Evolutionary conservation across 2,888 invertebrate genomes (phyloP).

Genomic region (Drosophila tanythrix): DNA sequence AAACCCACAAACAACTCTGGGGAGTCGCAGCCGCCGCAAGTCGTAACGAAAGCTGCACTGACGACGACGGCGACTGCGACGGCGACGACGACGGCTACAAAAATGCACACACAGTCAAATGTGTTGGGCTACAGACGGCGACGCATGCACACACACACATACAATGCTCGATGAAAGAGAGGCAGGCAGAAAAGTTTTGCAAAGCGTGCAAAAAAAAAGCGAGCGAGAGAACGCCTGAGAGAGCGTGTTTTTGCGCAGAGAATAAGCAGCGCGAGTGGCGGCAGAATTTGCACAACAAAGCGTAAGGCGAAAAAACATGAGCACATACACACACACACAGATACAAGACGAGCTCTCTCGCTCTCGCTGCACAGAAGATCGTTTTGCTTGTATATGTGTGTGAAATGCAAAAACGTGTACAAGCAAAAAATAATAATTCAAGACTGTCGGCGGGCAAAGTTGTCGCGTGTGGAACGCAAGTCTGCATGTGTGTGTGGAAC

Average conservation of each 20-base stretch:
- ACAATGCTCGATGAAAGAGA: slow-evolving; percentile 40
- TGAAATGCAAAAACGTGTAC: slow-evolving; percentile 57
- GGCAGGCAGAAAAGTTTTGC: slow-evolving; percentile 67
- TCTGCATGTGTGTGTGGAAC: slow-evolving; percentile 40
- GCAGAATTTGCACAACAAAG: slow-evolving; percentile 81
- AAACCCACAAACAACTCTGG: slow-evolving; percentile 76
- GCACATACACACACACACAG: slow-evolving; percentile 41
- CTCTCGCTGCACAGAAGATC: slow-evolving; percentile 65
- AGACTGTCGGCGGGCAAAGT: slow-evolving; percentile 49
- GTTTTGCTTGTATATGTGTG: slow-evolving; percentile 40
- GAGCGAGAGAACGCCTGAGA: slow-evolving; percentile 37
- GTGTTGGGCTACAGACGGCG: slow-evolving; percentile 44
- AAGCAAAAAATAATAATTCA: slow-evolving; percentile 28
- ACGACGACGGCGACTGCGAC: slow-evolving; percentile 42
- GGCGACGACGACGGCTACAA: slow-evolving; percentile 59
- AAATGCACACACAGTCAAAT: slow-evolving; percentile 72
- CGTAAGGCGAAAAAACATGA: slow-evolving; percentile 73
- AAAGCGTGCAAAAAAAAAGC: slow-evolving; percentile 66
- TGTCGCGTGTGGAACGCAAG: slow-evolving; percentile 71
- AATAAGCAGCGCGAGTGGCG: slow-evolving; percentile 71
- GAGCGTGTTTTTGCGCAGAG: slow-evolving; percentile 51
- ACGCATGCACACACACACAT: slow-evolving; percentile 64
- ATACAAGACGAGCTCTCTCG: slow-evolving; percentile 13
- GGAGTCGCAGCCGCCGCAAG: slow-evolving; percentile 69
- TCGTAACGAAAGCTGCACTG: slow-evolving; percentile 72